A percentile compares a stretch with the other conserved stretches of the same genome.
Conservation (phyloP, 2,888 invertebrate species). For the Nemoura dubitans region DNA sequence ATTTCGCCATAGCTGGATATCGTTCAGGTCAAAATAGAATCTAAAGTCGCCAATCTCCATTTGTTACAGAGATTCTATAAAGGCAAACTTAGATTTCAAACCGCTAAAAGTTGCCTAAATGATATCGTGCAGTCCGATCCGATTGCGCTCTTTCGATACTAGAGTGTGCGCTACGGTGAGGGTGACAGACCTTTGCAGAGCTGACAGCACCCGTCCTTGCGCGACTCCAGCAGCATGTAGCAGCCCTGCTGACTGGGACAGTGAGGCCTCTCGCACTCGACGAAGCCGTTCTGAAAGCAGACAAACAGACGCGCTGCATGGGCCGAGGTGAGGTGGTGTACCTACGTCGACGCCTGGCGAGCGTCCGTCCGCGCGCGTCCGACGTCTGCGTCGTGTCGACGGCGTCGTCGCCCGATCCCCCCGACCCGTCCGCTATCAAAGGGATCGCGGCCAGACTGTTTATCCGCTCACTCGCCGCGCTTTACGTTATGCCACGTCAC, state of each 20-base stretch:
- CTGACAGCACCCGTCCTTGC: conserved; percentile 80
- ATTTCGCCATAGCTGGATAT: no score
- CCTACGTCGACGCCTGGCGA: conserved; percentile 36
- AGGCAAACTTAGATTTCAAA: no score
- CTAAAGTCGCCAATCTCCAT: no score
- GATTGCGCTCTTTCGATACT: no score
- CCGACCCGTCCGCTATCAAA: background rate
- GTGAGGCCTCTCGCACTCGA: conserved; percentile 78
- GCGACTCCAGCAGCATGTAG: conserved; percentile 76
- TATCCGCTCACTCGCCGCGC: background rate
- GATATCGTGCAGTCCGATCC: no score
- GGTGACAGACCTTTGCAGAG: conserved; percentile 81
- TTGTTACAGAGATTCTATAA: no score
- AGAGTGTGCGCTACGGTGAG: no score
- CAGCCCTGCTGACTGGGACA: conserved; percentile 89
- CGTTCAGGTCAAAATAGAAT: no score
- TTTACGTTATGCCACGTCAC: background rate
- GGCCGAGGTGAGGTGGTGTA: no score
- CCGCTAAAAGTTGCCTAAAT: no score
- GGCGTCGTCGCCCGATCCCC: background rate
- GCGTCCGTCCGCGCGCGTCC: background rate
- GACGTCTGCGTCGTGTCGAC: background rate
- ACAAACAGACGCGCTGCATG: no score
- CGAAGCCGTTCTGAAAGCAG: conserved; percentile 81
- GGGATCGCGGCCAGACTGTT: no score